phyloP scores from a whole-genome alignment of 1,140 invertebrate species.

The Drosophila pruinosa region DNA sequence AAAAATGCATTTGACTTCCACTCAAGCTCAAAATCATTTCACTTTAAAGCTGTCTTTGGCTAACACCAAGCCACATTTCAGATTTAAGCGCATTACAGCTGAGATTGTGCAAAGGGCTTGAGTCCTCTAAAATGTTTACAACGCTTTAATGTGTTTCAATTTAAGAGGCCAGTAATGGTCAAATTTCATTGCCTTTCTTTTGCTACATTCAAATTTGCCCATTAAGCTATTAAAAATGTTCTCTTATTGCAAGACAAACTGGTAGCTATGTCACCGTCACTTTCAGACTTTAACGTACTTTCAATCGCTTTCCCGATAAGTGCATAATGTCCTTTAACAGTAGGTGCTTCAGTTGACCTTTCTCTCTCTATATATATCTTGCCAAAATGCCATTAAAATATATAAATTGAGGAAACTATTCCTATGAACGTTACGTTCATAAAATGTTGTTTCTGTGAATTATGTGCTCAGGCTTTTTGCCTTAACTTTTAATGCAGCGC shows the following conservation, averaged over 20 bases:
- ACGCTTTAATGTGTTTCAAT: no score
- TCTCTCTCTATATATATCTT: not conserved
- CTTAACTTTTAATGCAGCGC: constrained; percentile 32
- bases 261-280: no score
- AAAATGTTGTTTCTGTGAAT: not conserved
- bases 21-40: not conserved
- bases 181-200: no score
- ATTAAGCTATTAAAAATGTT: no score
- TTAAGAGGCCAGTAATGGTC: no score
- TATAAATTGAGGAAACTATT: not conserved
- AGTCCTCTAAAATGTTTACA: no score
- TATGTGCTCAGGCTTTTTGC: constrained; percentile 12
- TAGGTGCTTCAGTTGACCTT: not conserved
- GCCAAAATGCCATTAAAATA: not conserved
- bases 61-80: not conserved
- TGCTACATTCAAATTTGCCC: not conserved
- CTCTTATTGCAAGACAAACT: no score
- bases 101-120: no score
- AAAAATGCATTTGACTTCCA: not conserved
- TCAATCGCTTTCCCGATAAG: not conserved
- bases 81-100: no score
- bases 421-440: not conserved
- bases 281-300: not conserved
- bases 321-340: not conserved
- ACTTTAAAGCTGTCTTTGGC: not conserved